Base-by-base conservation (phyloP, 2,888 invertebrate species). In the Colletes collaris region DNA sequence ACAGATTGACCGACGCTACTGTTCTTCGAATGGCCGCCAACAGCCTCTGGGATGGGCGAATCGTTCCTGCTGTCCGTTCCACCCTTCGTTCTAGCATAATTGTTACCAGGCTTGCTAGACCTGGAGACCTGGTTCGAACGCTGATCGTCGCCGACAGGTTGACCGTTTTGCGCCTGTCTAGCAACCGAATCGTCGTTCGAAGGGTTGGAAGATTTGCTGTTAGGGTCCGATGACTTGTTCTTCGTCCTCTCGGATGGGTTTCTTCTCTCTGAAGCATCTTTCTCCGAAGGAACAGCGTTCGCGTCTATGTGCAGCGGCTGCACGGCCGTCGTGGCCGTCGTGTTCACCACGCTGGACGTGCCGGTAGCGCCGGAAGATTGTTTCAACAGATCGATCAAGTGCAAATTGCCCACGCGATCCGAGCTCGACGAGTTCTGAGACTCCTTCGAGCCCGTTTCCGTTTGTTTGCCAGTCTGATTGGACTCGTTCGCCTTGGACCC, bases 311-410 rank as follows among this genome's bases (percentile, higher is more conserved):
- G 88, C 4, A 92, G 81, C 0, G 93, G 92, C 40, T 92, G 90
- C 0, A 91, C 92, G 0, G 92, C 93, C 0, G 93, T 92, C 4
- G 91, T 89, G 0, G 93, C 89, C 10, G 93, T 92, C 3, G 92
- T 91, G 62, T 89, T 92, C 8, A 92, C 92, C 10, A 92, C 90
- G 70, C 91, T 92, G 4, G 91, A 91, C 0, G 90, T 90, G 2
- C 84, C 86, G 0, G 86, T 89, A 4, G 91, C 91, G 0, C 86
- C 86, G 0, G 91, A 89, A 0, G 91, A 83, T 58, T 91, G 89
- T 56, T 91, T 92, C 69, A 92, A 63, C 1, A 92, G 84, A 44
- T 91, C 90, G 8, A 88, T 81, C 3, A 92, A 81, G 16, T 88
- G 89, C 53, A 88, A 50, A 46, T 79, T 69, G 27, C 79, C 40